Conservation (phyloP, 2,113 vertebrate species). For the Corythornis cristatus region DNA sequence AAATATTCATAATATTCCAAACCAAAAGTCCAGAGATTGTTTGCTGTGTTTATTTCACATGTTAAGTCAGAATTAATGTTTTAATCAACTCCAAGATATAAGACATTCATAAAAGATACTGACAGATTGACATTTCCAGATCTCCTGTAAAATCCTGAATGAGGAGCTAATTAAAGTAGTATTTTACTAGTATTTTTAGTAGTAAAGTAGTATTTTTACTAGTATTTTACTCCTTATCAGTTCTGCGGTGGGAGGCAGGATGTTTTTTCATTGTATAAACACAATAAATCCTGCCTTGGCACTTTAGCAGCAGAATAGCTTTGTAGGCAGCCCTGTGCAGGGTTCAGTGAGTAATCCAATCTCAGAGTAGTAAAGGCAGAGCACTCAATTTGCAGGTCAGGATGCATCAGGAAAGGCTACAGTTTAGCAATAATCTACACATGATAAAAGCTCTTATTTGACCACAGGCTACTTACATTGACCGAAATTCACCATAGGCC, state of each 20-base stretch:
- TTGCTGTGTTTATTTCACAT: not conserved
- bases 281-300: not conserved
- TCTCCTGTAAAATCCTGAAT: not conserved
- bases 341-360: slow-evolving; percentile 1
- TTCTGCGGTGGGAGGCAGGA: not conserved
- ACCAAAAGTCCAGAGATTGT: not conserved
- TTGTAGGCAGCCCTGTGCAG: not conserved
- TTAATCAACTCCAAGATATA: not conserved
- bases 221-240: not conserved
- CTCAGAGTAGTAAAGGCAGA: not conserved
- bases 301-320: not conserved
- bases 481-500: not conserved
- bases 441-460: slow-evolving; percentile 14
- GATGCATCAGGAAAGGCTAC: not conserved
- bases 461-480: not conserved
- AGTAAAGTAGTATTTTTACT: too few relatives aligned
- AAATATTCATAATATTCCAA: not conserved
- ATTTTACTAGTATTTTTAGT: too few relatives aligned
- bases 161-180: not conserved
- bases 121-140: not conserved
- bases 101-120: not conserved
- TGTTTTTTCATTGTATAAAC: not conserved
- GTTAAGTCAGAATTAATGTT: not conserved
- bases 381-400: not conserved
- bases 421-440: not conserved